Base-by-base conservation (phyloP, 2,888 invertebrate genomes). In the Nomada fabriciana region DNA sequence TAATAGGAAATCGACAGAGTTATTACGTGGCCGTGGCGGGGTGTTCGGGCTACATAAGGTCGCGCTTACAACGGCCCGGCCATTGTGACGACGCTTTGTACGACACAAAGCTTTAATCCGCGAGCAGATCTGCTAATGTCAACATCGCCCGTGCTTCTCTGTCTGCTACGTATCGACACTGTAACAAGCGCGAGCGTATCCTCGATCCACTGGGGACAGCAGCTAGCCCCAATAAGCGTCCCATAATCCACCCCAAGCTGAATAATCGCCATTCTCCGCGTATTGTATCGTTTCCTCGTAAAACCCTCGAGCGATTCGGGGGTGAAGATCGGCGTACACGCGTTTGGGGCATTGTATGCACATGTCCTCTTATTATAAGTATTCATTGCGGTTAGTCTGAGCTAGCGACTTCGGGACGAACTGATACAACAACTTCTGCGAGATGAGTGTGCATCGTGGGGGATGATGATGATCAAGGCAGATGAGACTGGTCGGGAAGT, bases 71-170 rank as follows among this genome's bases (percentile, higher is more conserved):
- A 91, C 90, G 79, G 52, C 29, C 76, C 42, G 29, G 63, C 86
- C 89, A 93, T 93, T 93, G 92, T 92, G 89, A 79, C 85, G 68
- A 71, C 84, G 86, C 90, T 91, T 92, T 93, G 91, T 92, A 86
- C 87, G 82, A 78, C 86, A 92, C 92, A 93, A 93, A 93, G 93
- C 91, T 91, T 92, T 93, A 93, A 93, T 93, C 93, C 93, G 89
- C 90, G 90, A 91, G 86, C 91, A 90, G 91, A 93, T 93, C 93
- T 92, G 89, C 91, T 90, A 93, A 91, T 93, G 93, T 93, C 93
- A 93, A 93, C 93, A 93, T 90, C 89, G 86, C 86, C 86, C 89
- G 7, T 86, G 85, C 85, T 80, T 86, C 86, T 84, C 84, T 79
- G 60, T 75, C 81, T 81, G 10, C 71, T 29, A 64, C 60, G 70